phyloP scores from a whole-genome alignment of 2,113 vertebrate species.

The Brienomyrus brachyistius region DNA sequence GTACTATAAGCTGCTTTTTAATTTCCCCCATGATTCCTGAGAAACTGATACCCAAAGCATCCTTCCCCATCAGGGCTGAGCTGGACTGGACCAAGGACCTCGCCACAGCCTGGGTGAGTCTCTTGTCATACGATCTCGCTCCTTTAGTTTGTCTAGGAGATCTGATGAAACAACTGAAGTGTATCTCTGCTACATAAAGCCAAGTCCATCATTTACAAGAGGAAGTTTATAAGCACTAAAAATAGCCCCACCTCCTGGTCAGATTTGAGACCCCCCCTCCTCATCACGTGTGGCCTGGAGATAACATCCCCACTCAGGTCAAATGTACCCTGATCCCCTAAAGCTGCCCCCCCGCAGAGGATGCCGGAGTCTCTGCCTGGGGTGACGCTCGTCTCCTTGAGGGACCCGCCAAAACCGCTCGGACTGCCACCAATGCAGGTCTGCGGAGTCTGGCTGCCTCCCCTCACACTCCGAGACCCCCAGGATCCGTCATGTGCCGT shows the following conservation, averaged over 20 bases:
- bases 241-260: background rate
- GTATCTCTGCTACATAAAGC: background rate
- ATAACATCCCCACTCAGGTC: conserved; percentile 10
- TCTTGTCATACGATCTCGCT: background rate
- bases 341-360: conserved; percentile 7
- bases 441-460: background rate
- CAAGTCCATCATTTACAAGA: background rate
- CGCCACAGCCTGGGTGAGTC: background rate
- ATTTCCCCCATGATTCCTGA: background rate
- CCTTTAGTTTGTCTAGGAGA: background rate
- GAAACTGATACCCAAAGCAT: background rate
- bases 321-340: background rate
- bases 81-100: background rate
- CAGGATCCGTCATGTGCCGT: background rate
- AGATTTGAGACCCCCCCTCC: background rate
- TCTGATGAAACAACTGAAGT: background rate
- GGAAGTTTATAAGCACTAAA: background rate
- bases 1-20: background rate
- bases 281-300: background rate
- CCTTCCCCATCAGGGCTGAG: background rate
- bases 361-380: conserved; percentile 30
- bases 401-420: background rate
- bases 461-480: background rate
- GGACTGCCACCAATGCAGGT: background rate
- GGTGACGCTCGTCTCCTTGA: background rate